These are phyloP conservation scores for Euplagia quadripunctaria DNA, from an alignment of 2,888 invertebrate genomes.

Conservation along the genomic window DNA sequence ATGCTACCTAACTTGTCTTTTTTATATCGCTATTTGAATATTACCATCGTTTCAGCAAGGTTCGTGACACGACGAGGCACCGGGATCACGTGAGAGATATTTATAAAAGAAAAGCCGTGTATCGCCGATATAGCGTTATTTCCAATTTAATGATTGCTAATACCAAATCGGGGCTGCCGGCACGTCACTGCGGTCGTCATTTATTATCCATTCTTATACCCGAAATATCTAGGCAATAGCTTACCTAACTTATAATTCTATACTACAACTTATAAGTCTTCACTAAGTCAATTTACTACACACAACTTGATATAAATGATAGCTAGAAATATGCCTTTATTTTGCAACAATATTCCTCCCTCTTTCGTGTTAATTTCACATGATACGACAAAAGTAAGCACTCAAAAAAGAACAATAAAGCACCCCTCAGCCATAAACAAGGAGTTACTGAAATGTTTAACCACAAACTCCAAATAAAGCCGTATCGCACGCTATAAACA, in stretches of 20 bases:
- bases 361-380: conserved; percentile 63
- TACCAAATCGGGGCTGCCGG: conserved; percentile 80
- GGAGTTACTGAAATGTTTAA: conserved; percentile 82
- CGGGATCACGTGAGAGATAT: conserved; percentile 86
- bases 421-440: conserved; percentile 81
- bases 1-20: conserved; percentile 87
- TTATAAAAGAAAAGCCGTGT: conserved; percentile 86
- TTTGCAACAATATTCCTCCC: conserved; percentile 30
- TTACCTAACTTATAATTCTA: conserved; percentile 55
- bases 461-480: conserved; percentile 83
- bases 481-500: conserved; percentile 76
- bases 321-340: conserved; percentile 13
- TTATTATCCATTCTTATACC: conserved; percentile 68
- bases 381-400: conserved; percentile 65
- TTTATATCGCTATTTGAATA: conserved; percentile 87
- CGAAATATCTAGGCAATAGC: conserved; percentile 58
- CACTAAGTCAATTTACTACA: conserved; percentile 27
- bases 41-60: conserved; percentile 83
- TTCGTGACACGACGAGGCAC: conserved; percentile 86
- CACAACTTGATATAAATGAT: conserved; percentile 21
- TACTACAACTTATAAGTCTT: conserved; percentile 49
- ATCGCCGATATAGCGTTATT: conserved; percentile 85
- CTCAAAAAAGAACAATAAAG: conserved; percentile 73
- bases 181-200: conserved; percentile 76
- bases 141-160: conserved; percentile 88